These are phyloP conservation scores for Pomacea maculata DNA, from an alignment of 1,140 invertebrate species.

Conservation along the genomic window DNA sequence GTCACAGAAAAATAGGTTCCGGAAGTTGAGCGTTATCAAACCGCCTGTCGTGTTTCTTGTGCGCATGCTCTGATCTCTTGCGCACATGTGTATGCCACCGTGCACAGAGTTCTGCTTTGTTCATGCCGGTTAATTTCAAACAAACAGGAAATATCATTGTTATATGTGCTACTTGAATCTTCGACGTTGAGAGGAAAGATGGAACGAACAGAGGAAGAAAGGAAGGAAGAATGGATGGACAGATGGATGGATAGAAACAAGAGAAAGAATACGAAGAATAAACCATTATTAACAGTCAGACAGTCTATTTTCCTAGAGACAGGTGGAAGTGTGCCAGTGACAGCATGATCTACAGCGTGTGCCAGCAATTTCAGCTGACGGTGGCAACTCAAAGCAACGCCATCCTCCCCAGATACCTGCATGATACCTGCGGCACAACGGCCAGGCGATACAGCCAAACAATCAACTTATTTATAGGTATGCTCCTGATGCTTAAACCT, in stretches of 20 bases:
- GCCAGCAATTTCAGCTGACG: background rate
- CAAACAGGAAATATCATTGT: background rate
- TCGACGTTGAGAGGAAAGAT: background rate
- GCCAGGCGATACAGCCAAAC: too few relatives aligned
- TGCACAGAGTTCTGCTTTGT: background rate
- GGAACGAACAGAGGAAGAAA: constrained; percentile 1
- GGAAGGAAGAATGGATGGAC: background rate
- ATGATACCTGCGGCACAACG: too few relatives aligned
- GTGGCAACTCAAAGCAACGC: background rate
- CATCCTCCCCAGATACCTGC: background rate
- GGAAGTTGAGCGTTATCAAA: constrained; percentile 1
- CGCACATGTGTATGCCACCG: background rate
- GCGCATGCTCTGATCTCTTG: background rate
- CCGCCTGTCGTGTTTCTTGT: background rate
- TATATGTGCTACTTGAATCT: too few relatives aligned
- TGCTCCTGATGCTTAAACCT: too few relatives aligned
- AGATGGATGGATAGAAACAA: background rate
- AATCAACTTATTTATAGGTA: too few relatives aligned
- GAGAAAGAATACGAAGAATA: background rate
- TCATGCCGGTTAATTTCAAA: background rate
- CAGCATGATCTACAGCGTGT: background rate
- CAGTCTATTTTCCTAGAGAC: background rate
- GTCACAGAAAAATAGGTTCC: background rate
- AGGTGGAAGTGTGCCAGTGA: background rate
- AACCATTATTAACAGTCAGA: background rate